These are phyloP conservation scores for Chrosomus eos DNA, from an alignment of 2,797 vertebrate genomes.

Conservation along the genomic window DNA sequence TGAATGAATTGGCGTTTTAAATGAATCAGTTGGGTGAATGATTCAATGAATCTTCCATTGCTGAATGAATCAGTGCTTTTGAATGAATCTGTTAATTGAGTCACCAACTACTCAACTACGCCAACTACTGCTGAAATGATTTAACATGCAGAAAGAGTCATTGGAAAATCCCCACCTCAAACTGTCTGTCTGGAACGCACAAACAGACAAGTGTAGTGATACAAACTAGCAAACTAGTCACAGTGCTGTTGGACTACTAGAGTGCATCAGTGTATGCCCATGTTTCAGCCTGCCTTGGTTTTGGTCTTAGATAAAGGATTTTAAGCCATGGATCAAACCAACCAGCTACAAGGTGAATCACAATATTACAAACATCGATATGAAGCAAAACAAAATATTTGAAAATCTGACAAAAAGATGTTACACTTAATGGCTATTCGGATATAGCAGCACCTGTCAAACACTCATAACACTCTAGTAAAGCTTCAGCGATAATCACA, in stretches of 20 bases:
- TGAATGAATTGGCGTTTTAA: neutral
- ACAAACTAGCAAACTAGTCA: neutral
- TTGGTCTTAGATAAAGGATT: neutral
- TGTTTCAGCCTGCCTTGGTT: neutral
- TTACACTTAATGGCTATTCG: too few species aligned
- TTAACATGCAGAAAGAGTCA: neutral
- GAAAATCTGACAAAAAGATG: too few species aligned
- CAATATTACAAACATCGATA: neutral
- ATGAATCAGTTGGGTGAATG: neutral
- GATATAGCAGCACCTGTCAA: neutral
- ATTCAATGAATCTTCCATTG: neutral
- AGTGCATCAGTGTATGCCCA: neutral
- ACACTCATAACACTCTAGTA: neutral
- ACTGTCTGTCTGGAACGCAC: too few species aligned
- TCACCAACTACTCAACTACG: too few species aligned
- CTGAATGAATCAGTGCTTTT: neutral
- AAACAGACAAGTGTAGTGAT: neutral
- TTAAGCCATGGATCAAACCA: neutral
- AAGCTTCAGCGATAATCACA: neutral
- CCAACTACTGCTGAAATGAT: neutral
- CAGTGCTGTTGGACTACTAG: neutral
- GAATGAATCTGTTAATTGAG: neutral
- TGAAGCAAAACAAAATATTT: too few species aligned
- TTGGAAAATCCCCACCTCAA: neutral
- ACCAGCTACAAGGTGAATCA: neutral